phyloP scores from a whole-genome alignment of 2,888 invertebrate species.

The Graphium colonna region DNA sequence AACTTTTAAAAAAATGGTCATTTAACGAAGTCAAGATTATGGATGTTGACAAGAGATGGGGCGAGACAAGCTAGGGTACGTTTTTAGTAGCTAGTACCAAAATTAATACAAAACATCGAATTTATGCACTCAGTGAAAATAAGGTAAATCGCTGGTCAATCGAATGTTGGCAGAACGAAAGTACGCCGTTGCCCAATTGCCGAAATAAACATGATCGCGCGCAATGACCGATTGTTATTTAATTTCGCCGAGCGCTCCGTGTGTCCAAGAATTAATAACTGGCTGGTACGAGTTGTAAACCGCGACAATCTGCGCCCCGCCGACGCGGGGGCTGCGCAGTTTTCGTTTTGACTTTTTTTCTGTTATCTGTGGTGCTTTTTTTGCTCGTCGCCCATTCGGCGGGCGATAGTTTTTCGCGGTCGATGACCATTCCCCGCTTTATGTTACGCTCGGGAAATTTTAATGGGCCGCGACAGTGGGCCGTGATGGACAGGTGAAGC shows the following conservation, averaged over 20 bases:
- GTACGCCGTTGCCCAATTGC: constrained; percentile 42
- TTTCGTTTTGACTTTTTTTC: constrained; percentile 48
- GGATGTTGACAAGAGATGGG: too few relatives aligned
- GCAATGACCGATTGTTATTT: constrained; percentile 76
- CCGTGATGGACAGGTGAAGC: constrained; percentile 12
- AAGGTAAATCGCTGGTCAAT: too few relatives aligned
- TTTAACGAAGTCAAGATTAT: too few relatives aligned
- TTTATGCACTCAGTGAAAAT: too few relatives aligned
- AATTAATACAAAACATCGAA: too few relatives aligned
- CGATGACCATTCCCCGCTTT: constrained; percentile 58
- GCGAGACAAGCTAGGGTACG: too few relatives aligned
- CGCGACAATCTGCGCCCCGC: constrained; percentile 73
- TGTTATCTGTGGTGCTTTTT: constrained; percentile 33
- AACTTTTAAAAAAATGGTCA: too few relatives aligned
- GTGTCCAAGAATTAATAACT: constrained; percentile 76
- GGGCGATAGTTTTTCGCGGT: constrained; percentile 76
- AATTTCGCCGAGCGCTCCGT: constrained; percentile 63
- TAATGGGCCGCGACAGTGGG: constrained; percentile 32
- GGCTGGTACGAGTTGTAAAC: constrained; percentile 51
- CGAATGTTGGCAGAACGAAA: too few relatives aligned
- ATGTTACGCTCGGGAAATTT: constrained; percentile 32
- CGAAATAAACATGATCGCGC: constrained; percentile 50
- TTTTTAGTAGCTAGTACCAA: too few relatives aligned
- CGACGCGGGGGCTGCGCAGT: constrained; percentile 44
- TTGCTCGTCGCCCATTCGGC: constrained; percentile 39